phyloP scores from a whole-genome alignment of 2,888 invertebrate genomes.

The Xiphydria camelus region DNA sequence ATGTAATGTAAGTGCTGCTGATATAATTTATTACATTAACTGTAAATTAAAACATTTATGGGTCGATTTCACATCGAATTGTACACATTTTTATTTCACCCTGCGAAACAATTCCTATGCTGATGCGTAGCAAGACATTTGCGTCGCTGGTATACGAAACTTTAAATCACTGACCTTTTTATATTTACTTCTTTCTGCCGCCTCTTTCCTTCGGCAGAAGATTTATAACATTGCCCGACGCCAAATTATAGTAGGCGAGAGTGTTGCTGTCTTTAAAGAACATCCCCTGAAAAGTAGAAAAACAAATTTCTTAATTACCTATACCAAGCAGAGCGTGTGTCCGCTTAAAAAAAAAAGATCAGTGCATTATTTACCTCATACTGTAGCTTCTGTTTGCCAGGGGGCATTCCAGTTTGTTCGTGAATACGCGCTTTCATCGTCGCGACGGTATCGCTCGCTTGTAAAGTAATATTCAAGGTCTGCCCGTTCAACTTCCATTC shows the following conservation, averaged over 20 bases:
- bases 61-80: neutral
- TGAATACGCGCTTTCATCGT: conserved; percentile 87
- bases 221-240: conserved; percentile 80
- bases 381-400: conserved; percentile 95
- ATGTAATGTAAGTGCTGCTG: too few relatives aligned
- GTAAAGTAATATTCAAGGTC: conserved; percentile 75
- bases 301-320: neutral
- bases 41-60: conserved; percentile 5
- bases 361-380: conserved; percentile 71
- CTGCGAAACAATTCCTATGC: too few relatives aligned
- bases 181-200: conserved; percentile 87
- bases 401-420: conserved; percentile 88
- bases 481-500: conserved; percentile 97
- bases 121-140: too few relatives aligned
- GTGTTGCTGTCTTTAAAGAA: conserved; percentile 97
- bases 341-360: conserved; percentile 11
- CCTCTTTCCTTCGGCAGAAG: conserved; percentile 96
- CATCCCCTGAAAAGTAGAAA: conserved; percentile 73
- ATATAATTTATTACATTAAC: neutral
- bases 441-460: conserved; percentile 77
- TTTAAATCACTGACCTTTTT: neutral
- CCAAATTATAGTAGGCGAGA: conserved; percentile 94
- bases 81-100: too few relatives aligned
- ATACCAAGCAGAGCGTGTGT: neutral
- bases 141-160: neutral